A percentile compares a stretch with the other conserved stretches of the same genome.
These are phyloP conservation scores for Penaeus monodon DNA, from an alignment of 2,888 invertebrate genomes.

Conservation along the genomic window DNA sequence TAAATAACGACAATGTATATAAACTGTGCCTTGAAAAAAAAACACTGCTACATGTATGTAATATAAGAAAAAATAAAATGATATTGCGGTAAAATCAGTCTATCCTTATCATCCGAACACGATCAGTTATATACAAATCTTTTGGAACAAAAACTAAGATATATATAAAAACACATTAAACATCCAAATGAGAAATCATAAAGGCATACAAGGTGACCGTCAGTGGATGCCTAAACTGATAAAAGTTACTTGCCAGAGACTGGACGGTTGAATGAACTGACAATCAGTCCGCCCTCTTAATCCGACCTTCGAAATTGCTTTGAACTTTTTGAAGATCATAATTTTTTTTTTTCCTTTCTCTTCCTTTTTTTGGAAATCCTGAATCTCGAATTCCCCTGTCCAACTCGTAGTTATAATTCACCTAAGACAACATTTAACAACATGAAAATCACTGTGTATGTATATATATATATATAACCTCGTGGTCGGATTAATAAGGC, in stretches of 20 bases:
- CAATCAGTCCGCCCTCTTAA: constrained; percentile 51
- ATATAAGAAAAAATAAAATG: constrained; percentile 53
- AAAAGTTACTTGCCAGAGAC: background rate
- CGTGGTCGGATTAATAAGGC: constrained; percentile 60
- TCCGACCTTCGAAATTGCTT: constrained; percentile 38
- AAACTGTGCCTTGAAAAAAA: constrained; percentile 52
- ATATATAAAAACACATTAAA: constrained; percentile 14
- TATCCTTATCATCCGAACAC: constrained; percentile 59
- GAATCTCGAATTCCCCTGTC: no score
- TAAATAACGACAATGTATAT: constrained; percentile 49
- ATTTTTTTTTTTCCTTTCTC: no score
- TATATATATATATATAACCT: constrained; percentile 32
- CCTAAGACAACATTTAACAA: constrained; percentile 22
- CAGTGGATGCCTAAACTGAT: constrained; percentile 7
- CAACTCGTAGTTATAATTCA: background rate
- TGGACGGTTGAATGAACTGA: constrained; percentile 26
- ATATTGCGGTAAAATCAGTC: constrained; percentile 54
- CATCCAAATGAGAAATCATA: constrained; percentile 13
- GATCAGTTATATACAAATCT: constrained; percentile 30
- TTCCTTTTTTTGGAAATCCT: no score
- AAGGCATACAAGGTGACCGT: constrained; percentile 37
- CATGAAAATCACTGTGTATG: constrained; percentile 4
- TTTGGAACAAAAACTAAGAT: constrained; percentile 15
- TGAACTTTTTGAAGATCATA: no score
- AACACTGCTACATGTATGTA: constrained; percentile 53